Evolutionary conservation across 2,888 invertebrate species (phyloP).

Genomic region (Dryocosmus kuriphilus): DNA sequence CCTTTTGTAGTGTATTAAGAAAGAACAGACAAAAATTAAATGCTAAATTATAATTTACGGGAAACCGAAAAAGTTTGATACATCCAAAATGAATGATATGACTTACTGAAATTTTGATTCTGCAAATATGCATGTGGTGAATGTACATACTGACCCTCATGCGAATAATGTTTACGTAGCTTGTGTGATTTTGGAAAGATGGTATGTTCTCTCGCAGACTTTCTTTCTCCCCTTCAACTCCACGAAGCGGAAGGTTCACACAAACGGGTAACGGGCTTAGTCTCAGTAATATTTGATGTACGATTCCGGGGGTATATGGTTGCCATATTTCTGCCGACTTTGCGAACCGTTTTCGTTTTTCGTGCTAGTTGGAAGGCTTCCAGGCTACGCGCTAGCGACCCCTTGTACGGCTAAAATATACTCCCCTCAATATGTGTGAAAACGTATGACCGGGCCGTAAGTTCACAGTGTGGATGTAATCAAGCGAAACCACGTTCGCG

Average conservation of each 20-base stretch:
- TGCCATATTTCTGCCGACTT: conserved; percentile 74
- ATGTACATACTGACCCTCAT: background rate
- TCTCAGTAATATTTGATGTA: conserved; percentile 72
- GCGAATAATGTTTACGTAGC: background rate
- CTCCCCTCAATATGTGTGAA: conserved; percentile 68
- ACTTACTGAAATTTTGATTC: conserved; percentile 40
- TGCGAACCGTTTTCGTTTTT: conserved; percentile 71
- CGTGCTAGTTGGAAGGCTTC: conserved; percentile 71
- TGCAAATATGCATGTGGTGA: conserved; percentile 16
- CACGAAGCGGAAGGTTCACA: conserved; percentile 36
- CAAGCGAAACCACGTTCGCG: conserved; percentile 35
- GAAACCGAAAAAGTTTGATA: background rate
- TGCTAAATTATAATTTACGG: too few species aligned
- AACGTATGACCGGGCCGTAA: conserved; percentile 64
- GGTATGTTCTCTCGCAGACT: background rate
- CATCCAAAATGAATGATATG: conserved; percentile 36
- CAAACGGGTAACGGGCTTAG: conserved; percentile 46
- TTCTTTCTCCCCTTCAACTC: conserved; percentile 35
- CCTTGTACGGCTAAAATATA: conserved; percentile 63
- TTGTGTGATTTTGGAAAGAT: conserved; percentile 3
- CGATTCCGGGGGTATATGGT: conserved; percentile 64
- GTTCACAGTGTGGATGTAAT: conserved; percentile 42
- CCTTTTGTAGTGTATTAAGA: too few species aligned
- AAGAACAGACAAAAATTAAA: too few species aligned
- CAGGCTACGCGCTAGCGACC: conserved; percentile 50